These are phyloP conservation scores for Grammatotria lemairii DNA, from an alignment of 2,113 vertebrate species.

Conservation along the genomic window DNA sequence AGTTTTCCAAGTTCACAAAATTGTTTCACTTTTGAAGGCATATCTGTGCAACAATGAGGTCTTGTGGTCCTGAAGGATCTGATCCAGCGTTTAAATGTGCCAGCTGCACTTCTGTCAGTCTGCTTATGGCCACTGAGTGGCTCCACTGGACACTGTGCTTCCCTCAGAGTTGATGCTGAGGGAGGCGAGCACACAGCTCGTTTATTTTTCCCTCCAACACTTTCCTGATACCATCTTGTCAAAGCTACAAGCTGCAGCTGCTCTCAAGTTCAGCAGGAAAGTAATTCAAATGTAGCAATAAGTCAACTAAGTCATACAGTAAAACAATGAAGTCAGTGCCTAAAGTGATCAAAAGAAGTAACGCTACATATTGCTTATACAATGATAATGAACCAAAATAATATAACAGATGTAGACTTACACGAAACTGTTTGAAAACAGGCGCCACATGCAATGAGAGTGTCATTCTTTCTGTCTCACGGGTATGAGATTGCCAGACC, in stretches of 20 bases:
- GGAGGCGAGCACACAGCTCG: background rate
- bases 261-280: background rate
- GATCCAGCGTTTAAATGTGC: background rate
- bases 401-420: background rate
- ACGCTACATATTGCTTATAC: background rate
- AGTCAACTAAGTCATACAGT: background rate
- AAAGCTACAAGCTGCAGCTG: background rate
- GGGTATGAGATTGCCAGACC: background rate
- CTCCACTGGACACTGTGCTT: background rate
- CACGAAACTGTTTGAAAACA: background rate
- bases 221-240: background rate
- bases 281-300: background rate
- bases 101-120: background rate
- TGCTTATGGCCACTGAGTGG: slow-evolving; percentile 1
- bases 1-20: background rate
- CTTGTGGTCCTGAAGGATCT: background rate
- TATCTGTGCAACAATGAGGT: background rate
- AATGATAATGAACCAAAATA: background rate
- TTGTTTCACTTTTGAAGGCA: background rate
- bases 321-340: background rate
- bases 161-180: background rate
- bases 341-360: background rate
- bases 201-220: background rate
- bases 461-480: background rate
- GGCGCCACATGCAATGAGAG: background rate